Evolutionary conservation across 2,797 vertebrate species (phyloP), one percentile per base, ranked within the genome.

Genomic region (Pempheris klunzingeri): DNA sequence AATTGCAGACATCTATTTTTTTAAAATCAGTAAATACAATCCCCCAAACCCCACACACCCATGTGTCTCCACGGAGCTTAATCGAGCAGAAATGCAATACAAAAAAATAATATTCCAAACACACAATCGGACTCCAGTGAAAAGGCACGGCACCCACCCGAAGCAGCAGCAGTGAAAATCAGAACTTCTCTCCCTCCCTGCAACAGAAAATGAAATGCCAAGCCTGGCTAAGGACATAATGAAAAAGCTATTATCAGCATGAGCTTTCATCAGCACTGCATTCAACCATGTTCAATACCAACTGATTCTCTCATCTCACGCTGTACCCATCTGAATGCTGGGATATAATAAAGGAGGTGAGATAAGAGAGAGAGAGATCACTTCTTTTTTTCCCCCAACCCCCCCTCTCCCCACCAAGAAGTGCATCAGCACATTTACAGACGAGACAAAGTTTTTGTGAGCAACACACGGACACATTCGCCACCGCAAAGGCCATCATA

Each of bases 241-340:
- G 88, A 90, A 92, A 92, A 91, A 85, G 88, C 91, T 75, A 89
- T 91, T 90, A 92, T 91, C 90, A 91, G 90, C 82, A 70, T 53
- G 80, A 87, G 89, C 87, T 91, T 91, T 92, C 88, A 93, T 93
- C 90, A 91, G 90, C 82, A 6, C 88, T 5, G 89, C 89, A 90
- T 92, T 93, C 91, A 92, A 41, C 70, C 87, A 43, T 79, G 81
- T 76, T 91, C 88, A 91, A 92, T 90, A 84, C 87, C 81, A 87
- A 85, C 85, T 80, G 88, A 89, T 88, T 89, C 87, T 85, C 87
- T 85, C 87, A 79, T 89, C 83, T 85, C 60, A 41, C 5, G 75
- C 83, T 69, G 88, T 20, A 82, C 61, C 82, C 81, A 67, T 74
- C 80, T 88, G 78, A 88, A 83, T 73, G 88, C 85, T 54, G 81